A percentile compares a stretch with the other conserved stretches of the same genome.
Evolutionary conservation across 2,113 vertebrate genomes (phyloP).

Genomic region (Lutjanus erythropterus): DNA sequence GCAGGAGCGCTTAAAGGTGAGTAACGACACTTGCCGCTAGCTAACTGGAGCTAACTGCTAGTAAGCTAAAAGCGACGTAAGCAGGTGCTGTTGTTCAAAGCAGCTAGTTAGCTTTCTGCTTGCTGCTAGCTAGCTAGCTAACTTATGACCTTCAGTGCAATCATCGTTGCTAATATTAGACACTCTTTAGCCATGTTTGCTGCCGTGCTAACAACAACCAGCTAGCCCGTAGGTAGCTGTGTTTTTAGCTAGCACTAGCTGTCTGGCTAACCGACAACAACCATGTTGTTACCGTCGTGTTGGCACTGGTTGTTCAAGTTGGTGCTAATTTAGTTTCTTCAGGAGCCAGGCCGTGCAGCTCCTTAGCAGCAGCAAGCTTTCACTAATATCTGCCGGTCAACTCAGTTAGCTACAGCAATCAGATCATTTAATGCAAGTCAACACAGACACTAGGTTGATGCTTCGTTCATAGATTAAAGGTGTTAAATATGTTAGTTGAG

Average conservation of each 20-base stretch:
- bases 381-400: neutral
- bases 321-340: constrained; percentile 50
- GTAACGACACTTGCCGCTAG: constrained; percentile 41
- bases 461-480: neutral
- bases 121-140: constrained; percentile 26
- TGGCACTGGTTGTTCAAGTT: constrained; percentile 63
- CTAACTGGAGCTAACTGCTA: constrained; percentile 55
- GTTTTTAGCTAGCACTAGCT: constrained; percentile 49
- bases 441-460: neutral
- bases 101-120: constrained; percentile 65
- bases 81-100: constrained; percentile 77
- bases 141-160: constrained; percentile 75
- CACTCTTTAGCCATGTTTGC: constrained; percentile 26
- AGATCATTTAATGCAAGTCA: neutral
- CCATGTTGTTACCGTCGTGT: constrained; percentile 69
- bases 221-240: constrained; percentile 32
- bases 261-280: constrained; percentile 50
- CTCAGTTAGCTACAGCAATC: neutral
- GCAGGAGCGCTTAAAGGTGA: constrained; percentile 61
- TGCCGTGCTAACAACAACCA: constrained; percentile 27
- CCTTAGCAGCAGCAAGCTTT: constrained; percentile 18
- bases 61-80: constrained; percentile 70
- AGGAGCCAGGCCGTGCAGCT: constrained; percentile 57
- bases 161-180: constrained; percentile 45
- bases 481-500: neutral